Evolutionary conservation across 2,797 vertebrate species (phyloP).

Genomic region (Nyctalus aviator): DNA sequence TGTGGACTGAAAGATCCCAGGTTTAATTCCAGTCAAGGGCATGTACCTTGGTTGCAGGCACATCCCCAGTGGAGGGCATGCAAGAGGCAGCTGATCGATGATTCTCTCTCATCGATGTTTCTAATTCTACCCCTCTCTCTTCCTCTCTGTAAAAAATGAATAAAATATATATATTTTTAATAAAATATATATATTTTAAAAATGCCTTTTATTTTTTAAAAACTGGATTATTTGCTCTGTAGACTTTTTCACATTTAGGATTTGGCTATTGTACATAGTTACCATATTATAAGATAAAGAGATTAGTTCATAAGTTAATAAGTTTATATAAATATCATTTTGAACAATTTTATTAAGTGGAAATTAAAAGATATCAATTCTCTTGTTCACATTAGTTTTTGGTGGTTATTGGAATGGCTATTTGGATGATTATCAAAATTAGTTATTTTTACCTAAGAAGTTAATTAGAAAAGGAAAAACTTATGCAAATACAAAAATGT

Average conservation of each 20-base stretch:
- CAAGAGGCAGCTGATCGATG: no score
- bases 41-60: no score
- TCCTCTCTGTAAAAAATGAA: no score
- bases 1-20: no score
- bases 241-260: neutral
- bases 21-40: no score
- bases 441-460: constrained; percentile 33
- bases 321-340: neutral
- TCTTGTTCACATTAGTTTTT: neutral
- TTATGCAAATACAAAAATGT: neutral
- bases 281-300: constrained; percentile 23
- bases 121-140: no score
- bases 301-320: constrained; percentile 38
- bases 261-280: constrained; percentile 2
- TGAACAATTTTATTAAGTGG: neutral
- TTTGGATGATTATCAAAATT: constrained; percentile 23
- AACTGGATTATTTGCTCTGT: neutral
- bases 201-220: neutral
- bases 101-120: no score
- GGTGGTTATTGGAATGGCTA: constrained; percentile 3
- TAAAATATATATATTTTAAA: neutral
- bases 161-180: no score
- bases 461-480: constrained; percentile 1
- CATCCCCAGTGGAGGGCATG: no score
- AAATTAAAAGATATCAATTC: constrained; percentile 2